A percentile compares a stretch with the other conserved stretches of the same genome.
phyloP scores from a whole-genome alignment of 2,797 vertebrate species.

The Crenuchus spilurus region DNA sequence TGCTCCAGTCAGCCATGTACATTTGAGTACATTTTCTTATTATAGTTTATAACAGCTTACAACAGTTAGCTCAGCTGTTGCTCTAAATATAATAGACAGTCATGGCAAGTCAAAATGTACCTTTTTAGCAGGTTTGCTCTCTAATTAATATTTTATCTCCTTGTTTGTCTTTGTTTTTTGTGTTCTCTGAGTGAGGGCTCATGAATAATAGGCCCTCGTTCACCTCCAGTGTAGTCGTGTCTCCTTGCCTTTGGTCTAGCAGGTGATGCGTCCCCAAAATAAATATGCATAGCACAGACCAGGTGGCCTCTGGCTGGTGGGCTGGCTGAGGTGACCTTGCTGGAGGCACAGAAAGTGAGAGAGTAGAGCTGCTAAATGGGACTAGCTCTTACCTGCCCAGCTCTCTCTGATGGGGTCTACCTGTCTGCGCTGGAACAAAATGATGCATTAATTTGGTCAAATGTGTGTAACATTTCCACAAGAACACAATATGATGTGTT shows the following conservation, averaged over 20 bases:
- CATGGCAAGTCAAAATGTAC: too few species aligned
- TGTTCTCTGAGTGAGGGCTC: neutral
- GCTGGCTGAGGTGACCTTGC: slow-evolving; percentile 53
- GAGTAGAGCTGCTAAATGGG: slow-evolving; percentile 16
- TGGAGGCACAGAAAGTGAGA: slow-evolving; percentile 27
- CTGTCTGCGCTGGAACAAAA: slow-evolving; percentile 28
- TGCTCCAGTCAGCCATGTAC: too few species aligned
- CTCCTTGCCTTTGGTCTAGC: slow-evolving; percentile 34
- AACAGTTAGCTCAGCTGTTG: too few species aligned
- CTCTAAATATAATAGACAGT: too few species aligned
- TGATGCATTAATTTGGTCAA: neutral
- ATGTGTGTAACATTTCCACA: neutral
- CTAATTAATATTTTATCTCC: neutral
- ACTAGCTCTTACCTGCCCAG: neutral
- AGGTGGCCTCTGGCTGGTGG: slow-evolving; percentile 45
- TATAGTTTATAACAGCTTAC: too few species aligned
- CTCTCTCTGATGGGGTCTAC: neutral
- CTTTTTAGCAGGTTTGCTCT: neutral
- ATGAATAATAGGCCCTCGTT: slow-evolving; percentile 11
- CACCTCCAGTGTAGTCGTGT: neutral
- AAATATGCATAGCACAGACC: slow-evolving; percentile 46
- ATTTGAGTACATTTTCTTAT: too few species aligned
- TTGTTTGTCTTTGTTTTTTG: neutral
- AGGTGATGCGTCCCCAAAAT: slow-evolving; percentile 28
- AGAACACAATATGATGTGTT: too few species aligned